Conservation (phyloP, 2,888 invertebrate genomes). For the Machimus atricapillus region DNA sequence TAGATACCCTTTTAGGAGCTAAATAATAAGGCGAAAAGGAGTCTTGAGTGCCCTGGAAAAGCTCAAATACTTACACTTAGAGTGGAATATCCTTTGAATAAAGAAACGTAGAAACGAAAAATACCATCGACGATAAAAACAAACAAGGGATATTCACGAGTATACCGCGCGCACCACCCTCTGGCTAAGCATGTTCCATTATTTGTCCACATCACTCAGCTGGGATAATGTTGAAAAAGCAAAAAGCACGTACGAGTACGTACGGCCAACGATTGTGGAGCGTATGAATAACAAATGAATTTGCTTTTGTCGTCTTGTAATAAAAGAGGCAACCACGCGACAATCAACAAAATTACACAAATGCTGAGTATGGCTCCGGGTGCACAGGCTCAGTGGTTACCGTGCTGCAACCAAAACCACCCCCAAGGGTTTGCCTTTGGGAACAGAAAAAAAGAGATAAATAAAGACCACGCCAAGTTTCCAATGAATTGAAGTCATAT, state of each 20-base stretch:
- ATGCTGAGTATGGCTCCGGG: slow-evolving; percentile 20
- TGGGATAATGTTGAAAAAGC: slow-evolving; percentile 13
- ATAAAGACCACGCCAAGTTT: slow-evolving; percentile 2
- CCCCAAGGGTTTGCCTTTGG: background rate
- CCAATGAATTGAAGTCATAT: slow-evolving; percentile 41
- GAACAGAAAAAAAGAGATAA: slow-evolving; percentile 5
- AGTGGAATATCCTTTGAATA: slow-evolving; percentile 45
- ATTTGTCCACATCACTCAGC: slow-evolving; percentile 9
- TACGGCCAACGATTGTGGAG: slow-evolving; percentile 39
- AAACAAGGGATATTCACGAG: slow-evolving; percentile 30
- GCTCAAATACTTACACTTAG: slow-evolving; percentile 46
- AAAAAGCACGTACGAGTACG: slow-evolving; percentile 45
- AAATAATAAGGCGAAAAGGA: slow-evolving; percentile 12
- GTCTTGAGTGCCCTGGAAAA: slow-evolving; percentile 45
- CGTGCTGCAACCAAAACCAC: slow-evolving; percentile 25
- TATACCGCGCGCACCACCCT: background rate
- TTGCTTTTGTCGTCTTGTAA: slow-evolving; percentile 36
- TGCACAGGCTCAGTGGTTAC: slow-evolving; percentile 18
- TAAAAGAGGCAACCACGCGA: slow-evolving; percentile 45
- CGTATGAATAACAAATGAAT: slow-evolving; percentile 46
- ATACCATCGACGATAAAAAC: slow-evolving; percentile 38
- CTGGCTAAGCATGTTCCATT: slow-evolving; percentile 12
- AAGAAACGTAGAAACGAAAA: slow-evolving; percentile 39
- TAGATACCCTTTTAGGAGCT: background rate
- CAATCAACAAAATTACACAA: slow-evolving; percentile 45